These are phyloP conservation scores for Falcaria lacertinaria DNA, from an alignment of 2,888 invertebrate genomes.

Conservation along the genomic window DNA sequence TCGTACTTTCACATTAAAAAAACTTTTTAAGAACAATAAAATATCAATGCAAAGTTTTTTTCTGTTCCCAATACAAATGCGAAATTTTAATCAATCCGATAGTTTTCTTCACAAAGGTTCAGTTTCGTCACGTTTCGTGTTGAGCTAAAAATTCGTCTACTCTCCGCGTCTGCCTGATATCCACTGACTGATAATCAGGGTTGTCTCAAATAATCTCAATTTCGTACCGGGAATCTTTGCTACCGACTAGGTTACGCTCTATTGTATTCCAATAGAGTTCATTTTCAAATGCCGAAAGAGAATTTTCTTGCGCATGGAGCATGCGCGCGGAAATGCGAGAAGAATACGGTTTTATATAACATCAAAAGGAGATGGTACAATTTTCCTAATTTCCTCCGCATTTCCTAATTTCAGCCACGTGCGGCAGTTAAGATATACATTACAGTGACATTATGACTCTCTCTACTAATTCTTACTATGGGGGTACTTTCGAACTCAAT, in stretches of 20 bases:
- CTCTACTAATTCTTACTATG: background rate
- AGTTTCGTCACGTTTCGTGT: too few relatives aligned
- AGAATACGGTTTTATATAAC: conserved; percentile 9
- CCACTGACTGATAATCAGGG: conserved; percentile 43
- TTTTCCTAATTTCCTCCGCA: conserved; percentile 26
- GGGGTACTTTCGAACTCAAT: background rate
- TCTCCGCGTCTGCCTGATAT: conserved; percentile 22
- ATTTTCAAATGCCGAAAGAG: conserved; percentile 35
- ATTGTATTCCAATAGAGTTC: conserved; percentile 28
- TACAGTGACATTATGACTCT: conserved; percentile 7
- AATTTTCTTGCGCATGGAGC: conserved; percentile 33
- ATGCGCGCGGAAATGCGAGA: conserved; percentile 51
- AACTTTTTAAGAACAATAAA: too few relatives aligned
- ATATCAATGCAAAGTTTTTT: too few relatives aligned
- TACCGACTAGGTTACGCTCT: conserved; percentile 28
- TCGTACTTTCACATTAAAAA: too few relatives aligned
- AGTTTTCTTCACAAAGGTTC: too few relatives aligned
- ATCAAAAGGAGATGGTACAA: conserved; percentile 29
- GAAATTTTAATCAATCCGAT: too few relatives aligned
- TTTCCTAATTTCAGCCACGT: conserved; percentile 31
- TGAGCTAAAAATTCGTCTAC: conserved; percentile 26
- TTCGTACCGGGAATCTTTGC: conserved; percentile 18
- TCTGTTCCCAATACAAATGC: too few relatives aligned
- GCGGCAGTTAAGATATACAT: conserved; percentile 18
- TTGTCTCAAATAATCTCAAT: conserved; percentile 29